Percentiles rank a stretch among this genome's conserved stretches.
Conservation (phyloP, 1,140 invertebrate species). For the Panagrolaimus sp. region DNA sequence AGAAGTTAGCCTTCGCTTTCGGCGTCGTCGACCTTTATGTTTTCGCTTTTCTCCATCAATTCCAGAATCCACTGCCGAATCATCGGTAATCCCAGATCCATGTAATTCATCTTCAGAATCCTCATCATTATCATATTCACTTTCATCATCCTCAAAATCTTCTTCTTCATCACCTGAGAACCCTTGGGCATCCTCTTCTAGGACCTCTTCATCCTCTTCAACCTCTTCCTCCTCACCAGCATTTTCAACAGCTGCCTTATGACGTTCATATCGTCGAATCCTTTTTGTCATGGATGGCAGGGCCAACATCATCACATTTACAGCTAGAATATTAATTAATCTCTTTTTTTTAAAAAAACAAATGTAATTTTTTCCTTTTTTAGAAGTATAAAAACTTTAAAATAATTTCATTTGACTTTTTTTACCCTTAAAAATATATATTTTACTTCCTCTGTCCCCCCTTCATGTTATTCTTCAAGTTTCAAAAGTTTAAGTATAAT, state of each 20-base stretch:
- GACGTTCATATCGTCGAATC: conserved; percentile 53
- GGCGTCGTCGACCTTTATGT: not conserved
- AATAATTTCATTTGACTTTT: no score
- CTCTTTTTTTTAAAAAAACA: no score
- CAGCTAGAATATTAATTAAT: conserved; percentile 28
- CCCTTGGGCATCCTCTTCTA: conserved; percentile 2
- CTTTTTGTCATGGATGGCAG: conserved; percentile 51
- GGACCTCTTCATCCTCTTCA: conserved; percentile 13
- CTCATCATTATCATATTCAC: not conserved
- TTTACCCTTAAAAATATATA: no score
- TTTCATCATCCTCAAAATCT: not conserved
- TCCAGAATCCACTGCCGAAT: not conserved
- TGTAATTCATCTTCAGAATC: not conserved
- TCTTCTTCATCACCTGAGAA: conserved; percentile 6
- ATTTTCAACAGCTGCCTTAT: conserved; percentile 45
- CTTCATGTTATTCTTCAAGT: no score
- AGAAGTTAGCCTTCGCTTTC: not conserved
- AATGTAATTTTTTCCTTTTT: no score
- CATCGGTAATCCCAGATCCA: not conserved
- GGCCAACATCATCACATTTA: conserved; percentile 58
- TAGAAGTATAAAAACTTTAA: no score
- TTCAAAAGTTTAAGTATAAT: no score
- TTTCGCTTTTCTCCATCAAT: not conserved
- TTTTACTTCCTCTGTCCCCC: no score
- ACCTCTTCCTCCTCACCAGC: conserved; percentile 45